Base-by-base conservation (phyloP, 1,140 invertebrate genomes). In the Odontomachus brunneus region DNA sequence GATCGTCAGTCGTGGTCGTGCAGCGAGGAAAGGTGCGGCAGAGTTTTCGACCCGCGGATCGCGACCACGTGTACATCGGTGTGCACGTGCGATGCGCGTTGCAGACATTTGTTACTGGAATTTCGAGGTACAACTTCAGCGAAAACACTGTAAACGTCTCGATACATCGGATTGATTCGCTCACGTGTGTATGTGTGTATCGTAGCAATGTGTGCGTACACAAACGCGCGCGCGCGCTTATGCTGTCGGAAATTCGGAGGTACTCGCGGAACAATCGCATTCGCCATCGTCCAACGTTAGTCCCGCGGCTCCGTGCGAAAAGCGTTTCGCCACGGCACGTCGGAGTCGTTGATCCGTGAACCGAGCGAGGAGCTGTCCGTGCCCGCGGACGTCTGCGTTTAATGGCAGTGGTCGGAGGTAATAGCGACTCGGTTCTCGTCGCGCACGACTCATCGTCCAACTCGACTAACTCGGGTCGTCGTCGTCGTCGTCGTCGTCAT, bases 281-380 rank as follows among this genome's bases (percentile, higher is more conserved):
- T 78, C 12, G 60, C 60, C 48, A 49, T 66, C 48, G 60, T 53
- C 19, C 71, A 48, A 24, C 74, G 33, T 75, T 67, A 71, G 22
- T 65, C n/a, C n/a, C 51, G 53, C 49, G 75, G 48, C 65, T 44
- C 38, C 83, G 83, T 84, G 66, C 74, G 76, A 85, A 69, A 82
- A 72, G 53, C 38, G 19, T 55, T 85, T 85, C 84, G 84, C 73
- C 65, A 74, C 80, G 80, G 44, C 29, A 57, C 38, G 33, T 69
- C 63, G 49, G 62, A 82, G 19, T 66, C 85, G 82, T 87, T 86
- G 84, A 87, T 86, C 85, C 85, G 84, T 87, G 66, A 87, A 84
- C 84, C 81, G 73, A 44, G 65, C 67, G 81, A 85, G 2, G 55
- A 51, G 44, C 53, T 48, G 55, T 85, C 51, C 26, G 53, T 53